Evolutionary conservation across 2,888 invertebrate species (phyloP), one percentile per base, ranked within the genome.

Genomic region (Drosophila anomelani): DNA sequence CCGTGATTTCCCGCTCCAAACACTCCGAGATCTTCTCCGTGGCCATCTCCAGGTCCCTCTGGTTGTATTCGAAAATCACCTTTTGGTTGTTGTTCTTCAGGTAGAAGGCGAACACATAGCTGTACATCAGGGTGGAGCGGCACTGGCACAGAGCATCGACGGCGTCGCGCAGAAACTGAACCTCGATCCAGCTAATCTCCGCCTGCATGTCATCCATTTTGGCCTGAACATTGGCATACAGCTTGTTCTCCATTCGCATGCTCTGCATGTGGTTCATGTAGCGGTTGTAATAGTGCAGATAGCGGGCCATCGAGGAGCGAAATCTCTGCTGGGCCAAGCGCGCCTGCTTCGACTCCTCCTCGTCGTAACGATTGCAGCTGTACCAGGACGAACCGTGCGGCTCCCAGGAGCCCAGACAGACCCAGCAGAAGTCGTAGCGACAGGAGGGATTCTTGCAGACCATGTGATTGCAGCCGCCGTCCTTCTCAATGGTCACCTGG

Each of bases 201-300:
- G 98, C 98, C 92, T 99, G 99, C 98, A 99, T 99, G 93, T 98
- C 98, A 91, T 98, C 98, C 98, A 99, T 99, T 94, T 99, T 99
- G 92, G 96, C 96, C 93, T 98, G 97, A 64, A 99, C 97, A 69
- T 96, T 96, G 9, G 97, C 97, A 93, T 98, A 98, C 63, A 99
- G 94, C 94, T 98, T 99, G 93, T 96, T 96, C 94, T 99, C 99
- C 94, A 99, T 98, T 93, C 98, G 97, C 90, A 99, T 94, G 81
- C 98, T 98, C 93, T 98, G 98, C 97, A 98, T 98, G 93, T 99
- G 99, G 93, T 99, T 99, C 97, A 98, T 98, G 93, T 98, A 99
- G 64, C 99, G 96, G 93, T 99, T 99, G 93, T 98, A 99, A 93
- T 99, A 99, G 94, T 99, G 99, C 86, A 99, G 94, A 93, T 99